These are phyloP conservation scores for Coelogynopora nodosa DNA, from an alignment of 2,888 invertebrate genomes.

Conservation along the genomic window DNA sequence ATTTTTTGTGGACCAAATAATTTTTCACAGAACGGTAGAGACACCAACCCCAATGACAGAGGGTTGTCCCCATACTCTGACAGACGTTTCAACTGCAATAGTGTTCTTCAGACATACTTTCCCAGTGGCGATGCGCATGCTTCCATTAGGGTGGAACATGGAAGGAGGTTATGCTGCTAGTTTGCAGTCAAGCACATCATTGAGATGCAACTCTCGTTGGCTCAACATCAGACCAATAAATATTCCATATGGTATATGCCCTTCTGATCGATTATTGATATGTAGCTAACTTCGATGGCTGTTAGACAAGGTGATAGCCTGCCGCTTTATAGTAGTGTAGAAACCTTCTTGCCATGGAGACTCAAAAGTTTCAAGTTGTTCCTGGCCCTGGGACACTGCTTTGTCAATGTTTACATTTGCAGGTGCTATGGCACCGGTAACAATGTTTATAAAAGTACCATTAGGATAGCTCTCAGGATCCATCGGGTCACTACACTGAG, in stretches of 20 bases:
- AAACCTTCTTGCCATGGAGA: conserved; percentile 2
- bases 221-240: conserved; percentile 42
- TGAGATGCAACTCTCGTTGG: conserved; percentile 38
- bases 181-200: conserved; percentile 42
- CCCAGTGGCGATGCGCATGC: conserved; percentile 26
- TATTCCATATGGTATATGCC: conserved; percentile 38
- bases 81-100: conserved; percentile 39
- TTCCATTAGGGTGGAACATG: conserved; percentile 44
- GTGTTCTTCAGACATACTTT: conserved; percentile 36
- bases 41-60: conserved; percentile 39
- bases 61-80: conserved; percentile 12
- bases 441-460: conserved; percentile 44
- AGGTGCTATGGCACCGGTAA: conserved; percentile 38
- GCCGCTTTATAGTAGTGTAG: background rate
- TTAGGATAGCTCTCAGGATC: conserved; percentile 41
- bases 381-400: conserved; percentile 19
- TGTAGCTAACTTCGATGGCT: conserved; percentile 35
- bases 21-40: conserved; percentile 38
- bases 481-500: conserved; percentile 39
- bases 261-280: conserved; percentile 39
- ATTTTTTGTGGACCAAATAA: conserved; percentile 19
- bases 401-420: conserved; percentile 31
- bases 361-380: conserved; percentile 2
- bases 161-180: conserved; percentile 45
- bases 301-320: conserved; percentile 24